Percentiles rank a stretch among this genome's conserved stretches.
phyloP scores from a whole-genome alignment of 2,888 invertebrate species.

The Conchocele bisecta region DNA sequence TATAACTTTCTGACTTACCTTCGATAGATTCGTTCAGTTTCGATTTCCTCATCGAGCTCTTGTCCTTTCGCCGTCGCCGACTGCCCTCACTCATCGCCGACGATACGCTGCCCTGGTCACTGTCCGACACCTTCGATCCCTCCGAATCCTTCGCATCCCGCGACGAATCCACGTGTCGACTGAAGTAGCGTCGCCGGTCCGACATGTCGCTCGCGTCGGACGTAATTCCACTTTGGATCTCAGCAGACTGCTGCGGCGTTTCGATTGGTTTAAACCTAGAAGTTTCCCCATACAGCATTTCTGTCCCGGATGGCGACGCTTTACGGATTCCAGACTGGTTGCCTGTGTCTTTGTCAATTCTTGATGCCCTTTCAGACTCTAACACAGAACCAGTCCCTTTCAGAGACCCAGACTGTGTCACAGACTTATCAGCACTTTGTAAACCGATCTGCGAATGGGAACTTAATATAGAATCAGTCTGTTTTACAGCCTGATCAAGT shows the following conservation, averaged over 20 bases:
- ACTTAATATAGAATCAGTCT: too few relatives aligned
- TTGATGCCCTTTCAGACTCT: too few relatives aligned
- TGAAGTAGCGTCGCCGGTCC: constrained; percentile 10
- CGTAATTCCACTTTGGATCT: constrained; percentile 29
- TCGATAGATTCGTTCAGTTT: constrained; percentile 49
- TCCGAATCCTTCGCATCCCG: constrained; percentile 24
- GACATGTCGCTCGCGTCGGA: constrained; percentile 42
- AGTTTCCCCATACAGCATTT: constrained; percentile 23
- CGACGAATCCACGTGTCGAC: not conserved
- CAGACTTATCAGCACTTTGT: constrained; percentile 11
- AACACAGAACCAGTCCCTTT: constrained; percentile 21
- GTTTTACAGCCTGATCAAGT: too few relatives aligned
- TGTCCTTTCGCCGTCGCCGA: constrained; percentile 47
- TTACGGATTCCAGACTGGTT: constrained; percentile 29
- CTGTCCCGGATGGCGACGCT: constrained; percentile 33
- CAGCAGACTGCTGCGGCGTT: not conserved
- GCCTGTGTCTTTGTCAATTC: too few relatives aligned
- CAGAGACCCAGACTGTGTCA: constrained; percentile 10
- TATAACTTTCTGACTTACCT: constrained; percentile 33
- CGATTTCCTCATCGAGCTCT: constrained; percentile 54
- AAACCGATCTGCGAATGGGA: too few relatives aligned
- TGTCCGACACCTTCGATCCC: constrained; percentile 34
- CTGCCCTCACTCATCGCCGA: constrained; percentile 49
- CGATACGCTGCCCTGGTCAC: constrained; percentile 45
- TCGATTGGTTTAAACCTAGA: not conserved